These are phyloP conservation scores for Lepilemur ruficaudatus DNA, from an alignment of 2,797 vertebrate species.

Conservation along the genomic window DNA sequence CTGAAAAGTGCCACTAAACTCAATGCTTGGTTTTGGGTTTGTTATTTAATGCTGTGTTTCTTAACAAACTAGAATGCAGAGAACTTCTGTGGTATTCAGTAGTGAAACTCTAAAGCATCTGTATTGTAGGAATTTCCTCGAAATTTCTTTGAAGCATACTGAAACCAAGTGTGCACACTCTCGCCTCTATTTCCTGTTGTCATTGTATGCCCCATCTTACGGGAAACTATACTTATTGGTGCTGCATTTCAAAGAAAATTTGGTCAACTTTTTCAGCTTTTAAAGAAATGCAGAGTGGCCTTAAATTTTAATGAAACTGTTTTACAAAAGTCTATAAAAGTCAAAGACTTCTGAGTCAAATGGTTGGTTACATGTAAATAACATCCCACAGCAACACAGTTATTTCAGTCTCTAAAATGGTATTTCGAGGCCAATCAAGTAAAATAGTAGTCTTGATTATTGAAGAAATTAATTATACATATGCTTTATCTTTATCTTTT, in stretches of 20 bases:
- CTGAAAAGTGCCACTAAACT: neutral
- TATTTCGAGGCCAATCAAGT: neutral
- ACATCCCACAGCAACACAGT: neutral
- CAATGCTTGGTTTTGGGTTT: neutral
- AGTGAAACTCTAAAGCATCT: neutral
- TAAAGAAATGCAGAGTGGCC: neutral
- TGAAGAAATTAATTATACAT: neutral
- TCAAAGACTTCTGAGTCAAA: neutral
- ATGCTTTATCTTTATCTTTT: neutral
- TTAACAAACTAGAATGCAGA: neutral
- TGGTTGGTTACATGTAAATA: no score
- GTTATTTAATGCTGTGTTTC: neutral
- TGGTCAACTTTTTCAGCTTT: constrained; percentile 35
- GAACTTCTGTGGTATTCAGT: neutral
- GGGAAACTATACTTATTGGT: constrained; percentile 41
- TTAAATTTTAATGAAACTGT: neutral
- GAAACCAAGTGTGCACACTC: constrained; percentile 33
- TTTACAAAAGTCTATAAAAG: neutral
- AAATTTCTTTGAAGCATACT: constrained; percentile 66
- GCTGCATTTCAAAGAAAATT: constrained; percentile 61
- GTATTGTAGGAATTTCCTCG: constrained; percentile 70
- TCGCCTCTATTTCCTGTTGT: constrained; percentile 68
- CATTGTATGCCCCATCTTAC: neutral
- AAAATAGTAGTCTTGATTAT: neutral
- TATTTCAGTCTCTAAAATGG: neutral